These are phyloP conservation scores for Gymnocypris eckloni DNA, from an alignment of 2,797 vertebrate genomes.

Conservation along the genomic window DNA sequence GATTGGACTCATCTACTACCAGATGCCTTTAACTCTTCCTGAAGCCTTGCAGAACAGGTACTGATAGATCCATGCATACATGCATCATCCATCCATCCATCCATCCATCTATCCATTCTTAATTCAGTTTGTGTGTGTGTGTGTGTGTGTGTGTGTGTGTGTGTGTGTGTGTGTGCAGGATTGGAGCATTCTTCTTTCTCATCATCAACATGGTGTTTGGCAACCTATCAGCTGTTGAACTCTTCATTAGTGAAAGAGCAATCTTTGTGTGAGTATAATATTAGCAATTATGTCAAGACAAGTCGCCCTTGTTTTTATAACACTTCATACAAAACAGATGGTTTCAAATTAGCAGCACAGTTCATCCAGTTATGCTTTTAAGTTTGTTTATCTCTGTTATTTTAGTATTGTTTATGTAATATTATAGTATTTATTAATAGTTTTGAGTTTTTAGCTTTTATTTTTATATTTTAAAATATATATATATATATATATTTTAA, in stretches of 20 bases:
- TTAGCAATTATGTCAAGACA: background rate
- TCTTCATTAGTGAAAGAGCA: conserved; percentile 75
- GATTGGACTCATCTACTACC: conserved; percentile 83
- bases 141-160: no score
- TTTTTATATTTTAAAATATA: background rate
- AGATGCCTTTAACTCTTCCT: conserved; percentile 76
- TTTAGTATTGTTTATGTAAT: background rate
- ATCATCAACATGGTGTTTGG: conserved; percentile 86
- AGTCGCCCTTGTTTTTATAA: background rate
- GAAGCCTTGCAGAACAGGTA: conserved; percentile 81
- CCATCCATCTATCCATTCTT: background rate
- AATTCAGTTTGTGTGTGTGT: background rate
- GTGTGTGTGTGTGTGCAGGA: conserved; percentile 59
- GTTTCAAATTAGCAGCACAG: background rate
- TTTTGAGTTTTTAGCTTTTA: background rate
- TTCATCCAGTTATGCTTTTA: background rate
- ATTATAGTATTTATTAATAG: background rate
- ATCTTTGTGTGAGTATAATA: conserved; percentile 72
- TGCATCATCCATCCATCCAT: background rate
- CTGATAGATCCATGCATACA: background rate
- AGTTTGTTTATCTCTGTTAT: background rate
- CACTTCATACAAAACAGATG: background rate
- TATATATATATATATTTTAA: background rate
- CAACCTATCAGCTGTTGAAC: conserved; percentile 83
- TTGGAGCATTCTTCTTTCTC: conserved; percentile 79